These are phyloP conservation scores for Brachyrhaphis roseni DNA, from an alignment of 2,797 vertebrate species.

Conservation along the genomic window DNA sequence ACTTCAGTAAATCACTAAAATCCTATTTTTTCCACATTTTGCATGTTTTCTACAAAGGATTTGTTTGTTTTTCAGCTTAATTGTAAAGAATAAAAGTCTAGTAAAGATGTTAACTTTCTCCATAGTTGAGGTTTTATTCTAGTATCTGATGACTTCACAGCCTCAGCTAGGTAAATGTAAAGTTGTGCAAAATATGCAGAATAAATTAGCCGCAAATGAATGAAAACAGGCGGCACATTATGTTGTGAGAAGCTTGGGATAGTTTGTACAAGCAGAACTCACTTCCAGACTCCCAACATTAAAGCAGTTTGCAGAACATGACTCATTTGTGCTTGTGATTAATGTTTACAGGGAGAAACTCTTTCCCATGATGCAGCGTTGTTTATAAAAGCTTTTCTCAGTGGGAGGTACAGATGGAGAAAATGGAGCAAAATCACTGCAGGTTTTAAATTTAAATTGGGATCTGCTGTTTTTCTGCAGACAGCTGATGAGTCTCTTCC, in stretches of 20 bases:
- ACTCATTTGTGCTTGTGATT: constrained; percentile 27
- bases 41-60: background rate
- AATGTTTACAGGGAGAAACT: constrained; percentile 14
- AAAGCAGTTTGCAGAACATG: constrained; percentile 18
- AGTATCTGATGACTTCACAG: background rate
- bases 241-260: background rate
- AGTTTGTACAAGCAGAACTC: background rate
- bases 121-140: background rate
- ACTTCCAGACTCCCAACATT: constrained; percentile 34
- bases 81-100: background rate
- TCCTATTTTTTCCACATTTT: background rate
- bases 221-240: background rate
- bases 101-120: background rate
- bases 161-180: constrained; percentile 3
- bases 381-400: background rate
- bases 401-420: background rate
- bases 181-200: constrained; percentile 11
- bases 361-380: constrained; percentile 20
- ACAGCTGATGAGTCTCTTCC: constrained; percentile 66
- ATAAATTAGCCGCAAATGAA: constrained; percentile 11
- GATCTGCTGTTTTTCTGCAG: constrained; percentile 52
- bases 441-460: constrained; percentile 19
- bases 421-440: constrained; percentile 5
- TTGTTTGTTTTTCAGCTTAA: background rate
- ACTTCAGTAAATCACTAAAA: too few species aligned